Evolutionary conservation across 2,888 invertebrate species (phyloP).

Genomic region (Unio pictorum): DNA sequence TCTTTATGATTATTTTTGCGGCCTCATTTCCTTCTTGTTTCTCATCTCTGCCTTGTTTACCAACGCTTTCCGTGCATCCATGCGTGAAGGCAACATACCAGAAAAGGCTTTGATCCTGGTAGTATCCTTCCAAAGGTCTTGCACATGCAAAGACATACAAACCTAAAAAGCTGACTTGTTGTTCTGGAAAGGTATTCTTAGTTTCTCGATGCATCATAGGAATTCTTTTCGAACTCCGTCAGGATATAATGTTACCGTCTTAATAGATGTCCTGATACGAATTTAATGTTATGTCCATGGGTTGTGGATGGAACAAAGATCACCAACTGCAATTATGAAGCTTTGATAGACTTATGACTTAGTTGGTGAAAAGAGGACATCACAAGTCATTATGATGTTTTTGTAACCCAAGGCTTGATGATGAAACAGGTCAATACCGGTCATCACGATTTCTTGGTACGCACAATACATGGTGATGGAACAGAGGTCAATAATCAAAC

Average conservation of each 20-base stretch:
- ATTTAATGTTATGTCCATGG: conserved; percentile 34
- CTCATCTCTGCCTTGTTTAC: background rate
- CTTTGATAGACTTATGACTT: too few relatives aligned
- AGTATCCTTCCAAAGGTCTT: conserved; percentile 8
- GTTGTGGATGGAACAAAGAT: conserved; percentile 37
- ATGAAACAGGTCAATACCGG: too few relatives aligned
- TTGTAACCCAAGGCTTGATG: too few relatives aligned
- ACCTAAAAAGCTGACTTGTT: conserved; percentile 12
- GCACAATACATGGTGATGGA: too few relatives aligned
- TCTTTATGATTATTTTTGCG: too few relatives aligned
- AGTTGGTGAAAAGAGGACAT: too few relatives aligned
- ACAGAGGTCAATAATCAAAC: too few relatives aligned
- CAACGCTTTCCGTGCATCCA: background rate
- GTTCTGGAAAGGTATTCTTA: conserved; percentile 5
- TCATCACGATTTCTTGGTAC: too few relatives aligned
- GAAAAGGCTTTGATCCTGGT: conserved; percentile 6
- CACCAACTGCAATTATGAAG: too few relatives aligned
- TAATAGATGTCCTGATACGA: conserved; percentile 51
- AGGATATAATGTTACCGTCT: conserved; percentile 50
- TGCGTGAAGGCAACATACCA: conserved; percentile 1
- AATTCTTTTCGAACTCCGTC: conserved; percentile 32
- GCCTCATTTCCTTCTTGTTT: background rate
- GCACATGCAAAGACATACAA: conserved; percentile 12
- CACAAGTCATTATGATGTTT: too few relatives aligned
- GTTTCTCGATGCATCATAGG: conserved; percentile 48